Evolutionary conservation across 2,113 vertebrate species (phyloP).

Genomic region (human): GRCh38 chr5:55048501-55049000

Average conservation of each 20-base stretch:
- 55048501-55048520: not conserved
- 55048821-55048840: not conserved
- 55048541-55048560: not conserved
- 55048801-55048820: not conserved
- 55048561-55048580: not conserved
- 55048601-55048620: not conserved
- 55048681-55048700: not conserved
- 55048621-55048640: not conserved
- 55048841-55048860: not conserved
- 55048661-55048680: not conserved
- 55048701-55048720: not conserved
- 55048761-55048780: not conserved
- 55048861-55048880: not conserved
- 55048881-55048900: not conserved
- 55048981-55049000: conserved; percentile 28
- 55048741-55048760: not conserved
- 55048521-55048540: not conserved
- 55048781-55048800: not conserved
- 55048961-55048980: conserved; percentile 24
- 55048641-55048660: not conserved
- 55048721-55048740: not conserved
- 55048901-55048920: not conserved
- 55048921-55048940: not conserved
- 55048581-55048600: not conserved
- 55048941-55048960: not conserved